phyloP scores from a whole-genome alignment of 2,797 vertebrate genomes.

The Erethizon dorsatum region DNA sequence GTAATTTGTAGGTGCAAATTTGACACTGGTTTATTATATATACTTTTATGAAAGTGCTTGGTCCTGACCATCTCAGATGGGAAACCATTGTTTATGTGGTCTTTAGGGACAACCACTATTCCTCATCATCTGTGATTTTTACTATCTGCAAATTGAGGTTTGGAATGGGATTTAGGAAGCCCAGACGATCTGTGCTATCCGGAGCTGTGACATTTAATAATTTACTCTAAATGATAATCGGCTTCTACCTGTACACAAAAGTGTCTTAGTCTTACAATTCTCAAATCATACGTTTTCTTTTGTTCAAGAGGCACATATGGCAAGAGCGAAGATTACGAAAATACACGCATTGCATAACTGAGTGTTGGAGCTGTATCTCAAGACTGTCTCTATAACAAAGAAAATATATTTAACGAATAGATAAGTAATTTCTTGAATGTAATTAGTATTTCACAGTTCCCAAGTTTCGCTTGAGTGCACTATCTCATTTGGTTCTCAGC shows the following conservation, averaged over 20 bases:
- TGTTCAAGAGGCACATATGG: background rate
- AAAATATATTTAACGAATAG: slow-evolving; percentile 9
- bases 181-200: background rate
- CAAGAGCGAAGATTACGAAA: background rate
- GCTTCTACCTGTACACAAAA: background rate
- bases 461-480: background rate
- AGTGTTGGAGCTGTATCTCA: background rate
- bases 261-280: background rate
- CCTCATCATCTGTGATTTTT: background rate
- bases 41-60: slow-evolving; percentile 36
- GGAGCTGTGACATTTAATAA: slow-evolving; percentile 27
- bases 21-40: slow-evolving; percentile 51
- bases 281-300: background rate
- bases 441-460: background rate
- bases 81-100: slow-evolving; percentile 40
- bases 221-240: background rate
- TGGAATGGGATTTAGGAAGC: background rate
- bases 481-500: background rate
- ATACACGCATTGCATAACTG: background rate
- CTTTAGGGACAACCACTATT: background rate
- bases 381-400: background rate
- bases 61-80: background rate
- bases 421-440: slow-evolving; percentile 3
- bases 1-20: slow-evolving; percentile 65
- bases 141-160: background rate